phyloP scores from a whole-genome alignment of 2,797 vertebrate genomes.

The Threskiornis aethiopicus region DNA sequence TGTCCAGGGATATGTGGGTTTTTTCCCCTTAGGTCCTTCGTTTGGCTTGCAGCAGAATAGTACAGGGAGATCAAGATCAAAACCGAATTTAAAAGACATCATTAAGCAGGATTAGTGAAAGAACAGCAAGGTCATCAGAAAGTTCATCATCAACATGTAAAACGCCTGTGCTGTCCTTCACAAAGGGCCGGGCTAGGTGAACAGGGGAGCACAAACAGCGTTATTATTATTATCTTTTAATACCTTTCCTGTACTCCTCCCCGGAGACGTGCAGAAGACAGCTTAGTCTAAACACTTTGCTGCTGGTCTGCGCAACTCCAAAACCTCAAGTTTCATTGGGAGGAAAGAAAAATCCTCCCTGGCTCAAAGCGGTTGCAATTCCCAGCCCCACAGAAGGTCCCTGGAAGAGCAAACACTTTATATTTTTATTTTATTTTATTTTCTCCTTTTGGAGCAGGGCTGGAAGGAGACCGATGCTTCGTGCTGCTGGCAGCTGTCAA shows the following conservation, averaged over 20 bases:
- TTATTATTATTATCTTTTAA: neutral
- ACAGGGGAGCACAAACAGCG: neutral
- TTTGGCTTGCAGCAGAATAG: neutral
- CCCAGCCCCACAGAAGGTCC: neutral
- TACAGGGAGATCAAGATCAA: neutral
- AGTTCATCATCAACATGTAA: neutral
- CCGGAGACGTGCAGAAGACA: neutral
- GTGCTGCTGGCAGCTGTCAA: neutral
- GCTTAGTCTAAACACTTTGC: neutral
- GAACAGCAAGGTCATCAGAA: neutral
- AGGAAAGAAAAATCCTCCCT: neutral
- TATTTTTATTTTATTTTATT: neutral
- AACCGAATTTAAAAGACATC: accelerated
- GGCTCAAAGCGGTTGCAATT: neutral
- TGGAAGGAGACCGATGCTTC: neutral
- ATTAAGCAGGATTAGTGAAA: neutral
- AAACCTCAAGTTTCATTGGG: too few relatives aligned
- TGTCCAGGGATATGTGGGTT: neutral
- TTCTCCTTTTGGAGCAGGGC: neutral
- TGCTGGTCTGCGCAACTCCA: neutral
- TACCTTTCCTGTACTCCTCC: neutral
- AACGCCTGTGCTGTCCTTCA: neutral
- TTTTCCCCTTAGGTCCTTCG: neutral
- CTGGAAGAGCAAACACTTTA: neutral
- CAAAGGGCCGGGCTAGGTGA: neutral